These are phyloP conservation scores for Microctonus brassicae DNA, from an alignment of 2,888 invertebrate genomes.

Conservation along the genomic window DNA sequence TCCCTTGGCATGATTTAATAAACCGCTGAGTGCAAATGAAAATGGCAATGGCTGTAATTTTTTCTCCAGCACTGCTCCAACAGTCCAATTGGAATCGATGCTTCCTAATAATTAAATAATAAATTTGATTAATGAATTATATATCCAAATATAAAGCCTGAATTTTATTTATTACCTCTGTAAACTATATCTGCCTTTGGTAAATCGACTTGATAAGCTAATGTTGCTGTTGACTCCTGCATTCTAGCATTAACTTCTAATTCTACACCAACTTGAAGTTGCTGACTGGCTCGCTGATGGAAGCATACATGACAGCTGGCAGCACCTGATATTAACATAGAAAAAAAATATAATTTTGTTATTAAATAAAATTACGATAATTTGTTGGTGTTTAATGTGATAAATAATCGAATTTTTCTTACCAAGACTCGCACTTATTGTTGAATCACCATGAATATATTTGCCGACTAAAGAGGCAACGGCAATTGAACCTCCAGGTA, in stretches of 20 bases:
- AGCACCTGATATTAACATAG: slow-evolving; percentile 71
- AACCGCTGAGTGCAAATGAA: slow-evolving; percentile 91
- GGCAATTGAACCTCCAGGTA: slow-evolving; percentile 92
- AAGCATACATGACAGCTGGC: slow-evolving; percentile 91
- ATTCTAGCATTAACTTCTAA: slow-evolving; percentile 92
- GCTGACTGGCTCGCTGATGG: slow-evolving; percentile 94
- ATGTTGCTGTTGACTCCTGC: slow-evolving; percentile 90
- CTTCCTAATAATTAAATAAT: slow-evolving; percentile 76
- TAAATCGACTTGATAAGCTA: slow-evolving; percentile 95
- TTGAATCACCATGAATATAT: slow-evolving; percentile 74
- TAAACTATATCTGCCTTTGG: slow-evolving; percentile 95
- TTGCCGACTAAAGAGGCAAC: slow-evolving; percentile 88
- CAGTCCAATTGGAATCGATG: slow-evolving; percentile 92
- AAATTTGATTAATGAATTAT: slow-evolving; percentile 9
- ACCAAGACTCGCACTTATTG: slow-evolving; percentile 70
- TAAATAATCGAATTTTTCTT: slow-evolving; percentile 43
- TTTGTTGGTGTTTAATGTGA: too few relatives aligned
- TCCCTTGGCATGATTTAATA: slow-evolving; percentile 92
- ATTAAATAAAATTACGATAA: background rate
- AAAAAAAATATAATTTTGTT: background rate
- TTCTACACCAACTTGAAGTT: slow-evolving; percentile 93
- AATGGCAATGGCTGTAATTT: slow-evolving; percentile 93
- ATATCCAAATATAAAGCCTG: background rate
- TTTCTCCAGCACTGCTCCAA: slow-evolving; percentile 95
- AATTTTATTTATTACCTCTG: slow-evolving; percentile 77